Evolutionary conservation across 2,113 vertebrate species (phyloP).

Genomic region (Stomatorhinus ivindoensis): DNA sequence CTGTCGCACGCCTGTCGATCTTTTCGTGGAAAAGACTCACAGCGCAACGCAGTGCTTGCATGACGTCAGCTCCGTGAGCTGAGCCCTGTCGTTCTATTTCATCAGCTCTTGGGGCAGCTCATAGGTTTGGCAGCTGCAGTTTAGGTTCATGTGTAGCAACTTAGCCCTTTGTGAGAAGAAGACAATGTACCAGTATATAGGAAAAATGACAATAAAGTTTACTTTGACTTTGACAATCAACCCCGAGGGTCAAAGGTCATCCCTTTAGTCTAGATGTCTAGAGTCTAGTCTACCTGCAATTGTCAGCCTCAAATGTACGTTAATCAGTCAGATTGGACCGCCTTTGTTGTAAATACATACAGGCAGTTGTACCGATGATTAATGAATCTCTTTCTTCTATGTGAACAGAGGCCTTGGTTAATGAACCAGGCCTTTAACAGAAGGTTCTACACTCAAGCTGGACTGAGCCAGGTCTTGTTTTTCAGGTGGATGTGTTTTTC

Average conservation of each 20-base stretch:
- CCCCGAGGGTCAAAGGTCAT: background rate
- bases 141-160: background rate
- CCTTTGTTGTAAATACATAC: background rate
- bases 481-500: background rate
- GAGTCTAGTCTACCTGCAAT: background rate
- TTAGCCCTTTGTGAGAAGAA: background rate
- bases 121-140: background rate
- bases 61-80: background rate
- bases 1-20: background rate
- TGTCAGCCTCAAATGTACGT: background rate
- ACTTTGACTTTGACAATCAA: no score
- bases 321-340: background rate
- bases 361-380: background rate
- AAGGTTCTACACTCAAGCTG: background rate
- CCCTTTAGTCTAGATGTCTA: background rate
- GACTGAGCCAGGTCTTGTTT: background rate
- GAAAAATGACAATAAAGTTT: no score
- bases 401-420: background rate
- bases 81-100: background rate
- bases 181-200: no score
- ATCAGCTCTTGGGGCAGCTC: background rate
- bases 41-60: background rate
- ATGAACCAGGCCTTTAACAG: background rate
- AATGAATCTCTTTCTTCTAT: background rate
- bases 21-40: background rate